Base-by-base conservation (phyloP, 2,113 vertebrate genomes). In the Atlantisia rogersi region DNA sequence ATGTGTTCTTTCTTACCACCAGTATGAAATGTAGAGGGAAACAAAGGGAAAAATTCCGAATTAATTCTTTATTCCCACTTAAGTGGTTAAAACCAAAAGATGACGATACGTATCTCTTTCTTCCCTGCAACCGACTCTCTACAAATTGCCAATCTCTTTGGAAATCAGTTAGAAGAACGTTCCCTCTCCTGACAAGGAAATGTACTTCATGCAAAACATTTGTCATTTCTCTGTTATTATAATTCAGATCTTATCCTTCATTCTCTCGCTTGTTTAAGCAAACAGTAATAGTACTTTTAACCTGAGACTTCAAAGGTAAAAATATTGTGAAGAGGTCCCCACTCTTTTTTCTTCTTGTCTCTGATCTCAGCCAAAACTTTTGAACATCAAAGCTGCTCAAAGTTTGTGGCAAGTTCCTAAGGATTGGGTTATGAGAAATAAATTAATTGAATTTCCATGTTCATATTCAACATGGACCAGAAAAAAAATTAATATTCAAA, bases 241-340 rank as follows among this genome's bases (percentile, higher is more conserved):
- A 97, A 96, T 95, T 94, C 79, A 94, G 55, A 94, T 94, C 76
- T 94, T 96, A 86, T 94, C 71, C 21, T 88, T 96, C 82, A 48
- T 95, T 56, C 56, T 94, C 37, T 90, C 52, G 18, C 92, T 96
- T 87, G 40, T 91, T 89, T 82, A 92, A 96, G 82, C 92, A 96
- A 95, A 94, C 53, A 95, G 65, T 89, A 92, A 77, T 88, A 88
- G 62, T 86, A 70, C 94, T 94, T 97, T 97, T 95, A 94, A 91
- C 95, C 94, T 59, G 68, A 91, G 63, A 91, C 86, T 97, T 97
- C 95, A 97, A 95, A 97, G 50, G 84, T 88, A 96, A 88, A 97
- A 97, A 39, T 86, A 88, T 86, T 71, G 40, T 78, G 94, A 90
- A 94, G 79, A 79, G 86, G 40, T 71, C 44, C 70, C 56, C 37